A percentile compares a stretch with the other conserved stretches of the same genome.
Conservation (phyloP, 2,888 invertebrate species). For the Andrena trimmerana region DNA sequence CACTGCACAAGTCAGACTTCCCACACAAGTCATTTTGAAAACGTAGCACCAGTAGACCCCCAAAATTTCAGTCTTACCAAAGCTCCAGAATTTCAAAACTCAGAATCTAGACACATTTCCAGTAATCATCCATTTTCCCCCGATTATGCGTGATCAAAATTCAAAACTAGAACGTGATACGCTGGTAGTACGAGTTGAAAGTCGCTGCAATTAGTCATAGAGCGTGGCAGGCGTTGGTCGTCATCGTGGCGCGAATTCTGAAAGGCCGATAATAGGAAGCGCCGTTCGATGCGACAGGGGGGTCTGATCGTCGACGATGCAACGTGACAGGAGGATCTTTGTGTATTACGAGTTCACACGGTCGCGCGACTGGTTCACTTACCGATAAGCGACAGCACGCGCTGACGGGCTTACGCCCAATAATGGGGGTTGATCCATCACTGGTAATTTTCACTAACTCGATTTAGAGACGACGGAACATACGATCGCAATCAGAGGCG, state of each 20-base stretch:
- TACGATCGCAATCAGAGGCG: slow-evolving; percentile 5
- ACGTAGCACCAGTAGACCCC: too few species aligned
- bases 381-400: slow-evolving; percentile 56
- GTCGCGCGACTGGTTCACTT: slow-evolving; percentile 44
- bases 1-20: too few species aligned
- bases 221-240: not conserved
- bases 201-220: not conserved
- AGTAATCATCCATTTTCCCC: too few species aligned
- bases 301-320: not conserved
- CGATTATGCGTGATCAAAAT: too few species aligned
- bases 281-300: not conserved
- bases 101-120: too few species aligned
- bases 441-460: slow-evolving; percentile 43
- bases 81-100: too few species aligned
- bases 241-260: not conserved
- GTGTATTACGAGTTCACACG: slow-evolving; percentile 51
- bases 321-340: slow-evolving; percentile 15
- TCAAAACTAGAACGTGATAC: too few species aligned
- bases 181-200: not conserved
- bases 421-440: slow-evolving; percentile 28
- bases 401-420: slow-evolving; percentile 20
- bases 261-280: not conserved
- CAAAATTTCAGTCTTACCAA: too few species aligned
- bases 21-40: too few species aligned
- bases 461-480: slow-evolving; percentile 21